Evolutionary conservation across 2,797 vertebrate species (phyloP).

Genomic region (Myotis findleyi): DNA sequence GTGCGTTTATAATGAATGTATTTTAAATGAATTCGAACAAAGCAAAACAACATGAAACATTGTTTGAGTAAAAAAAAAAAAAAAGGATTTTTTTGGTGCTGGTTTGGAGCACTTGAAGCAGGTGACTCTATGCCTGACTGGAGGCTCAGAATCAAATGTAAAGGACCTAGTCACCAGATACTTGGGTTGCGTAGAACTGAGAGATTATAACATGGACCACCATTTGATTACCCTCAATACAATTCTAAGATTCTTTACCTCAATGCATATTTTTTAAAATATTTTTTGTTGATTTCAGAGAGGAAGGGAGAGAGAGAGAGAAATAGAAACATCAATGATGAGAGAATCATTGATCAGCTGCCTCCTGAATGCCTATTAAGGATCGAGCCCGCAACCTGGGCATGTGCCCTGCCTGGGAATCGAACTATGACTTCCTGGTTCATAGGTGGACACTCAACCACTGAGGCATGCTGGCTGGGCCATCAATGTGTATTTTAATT

Average conservation of each 20-base stretch:
- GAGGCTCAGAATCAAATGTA: background rate
- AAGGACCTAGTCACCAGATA: background rate
- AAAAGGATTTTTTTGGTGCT: constrained; percentile 31
- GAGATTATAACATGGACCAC: background rate
- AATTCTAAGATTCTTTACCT: background rate
- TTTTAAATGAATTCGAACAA: constrained; percentile 76
- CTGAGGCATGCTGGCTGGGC: too few relatives aligned
- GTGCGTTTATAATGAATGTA: constrained; percentile 53
- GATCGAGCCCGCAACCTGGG: too few relatives aligned
- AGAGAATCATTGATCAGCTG: too few relatives aligned
- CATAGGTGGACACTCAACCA: too few relatives aligned
- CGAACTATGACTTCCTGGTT: too few relatives aligned
- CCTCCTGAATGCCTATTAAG: too few relatives aligned
- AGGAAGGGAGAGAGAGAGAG: too few relatives aligned
- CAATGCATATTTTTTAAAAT: background rate
- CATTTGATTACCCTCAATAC: background rate
- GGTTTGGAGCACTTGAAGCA: background rate
- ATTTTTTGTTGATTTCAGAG: too few relatives aligned
- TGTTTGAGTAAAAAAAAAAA: constrained; percentile 72
- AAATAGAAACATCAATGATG: too few relatives aligned
- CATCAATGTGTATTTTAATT: background rate
- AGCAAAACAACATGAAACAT: constrained; percentile 61
- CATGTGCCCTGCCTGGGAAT: too few relatives aligned
- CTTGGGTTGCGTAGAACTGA: background rate
- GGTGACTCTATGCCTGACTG: background rate